Evolutionary conservation across 2,113 vertebrate species (phyloP).

Genomic region (Corydoras sp.): DNA sequence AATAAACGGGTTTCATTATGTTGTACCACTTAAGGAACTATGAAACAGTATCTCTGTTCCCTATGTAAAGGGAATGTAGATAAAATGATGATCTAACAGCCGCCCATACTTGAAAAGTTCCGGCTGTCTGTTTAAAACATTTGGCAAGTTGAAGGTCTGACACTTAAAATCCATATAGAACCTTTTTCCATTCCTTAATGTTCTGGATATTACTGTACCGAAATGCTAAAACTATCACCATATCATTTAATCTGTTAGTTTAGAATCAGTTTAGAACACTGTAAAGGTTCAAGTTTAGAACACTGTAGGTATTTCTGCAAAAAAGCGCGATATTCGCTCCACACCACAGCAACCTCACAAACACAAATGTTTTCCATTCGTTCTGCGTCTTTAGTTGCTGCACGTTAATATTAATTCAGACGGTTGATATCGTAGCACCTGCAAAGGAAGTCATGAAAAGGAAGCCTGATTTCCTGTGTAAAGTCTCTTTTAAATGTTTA

Average conservation of each 20-base stretch:
- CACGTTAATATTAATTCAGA: conserved; percentile 39
- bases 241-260: no score
- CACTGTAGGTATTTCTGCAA: background rate
- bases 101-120: background rate
- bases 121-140: background rate
- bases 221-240: no score
- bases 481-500: conserved; percentile 32
- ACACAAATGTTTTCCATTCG: background rate
- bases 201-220: no score
- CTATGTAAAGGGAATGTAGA: background rate
- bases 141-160: background rate
- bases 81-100: background rate
- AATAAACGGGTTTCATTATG: background rate
- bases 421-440: conserved; percentile 57
- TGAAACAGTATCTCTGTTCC: background rate
- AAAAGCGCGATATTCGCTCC: no score
- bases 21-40: conserved; percentile 11
- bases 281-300: no score
- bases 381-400: conserved; percentile 5
- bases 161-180: background rate
- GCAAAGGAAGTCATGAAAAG: conserved; percentile 66
- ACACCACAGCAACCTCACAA: background rate
- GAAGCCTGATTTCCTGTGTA: conserved; percentile 65
- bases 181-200: background rate
- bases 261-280: no score